Evolutionary conservation across 2,113 vertebrate genomes (phyloP), one percentile per base, ranked within the genome.

Genomic region (Micronycteris hirsuta): DNA sequence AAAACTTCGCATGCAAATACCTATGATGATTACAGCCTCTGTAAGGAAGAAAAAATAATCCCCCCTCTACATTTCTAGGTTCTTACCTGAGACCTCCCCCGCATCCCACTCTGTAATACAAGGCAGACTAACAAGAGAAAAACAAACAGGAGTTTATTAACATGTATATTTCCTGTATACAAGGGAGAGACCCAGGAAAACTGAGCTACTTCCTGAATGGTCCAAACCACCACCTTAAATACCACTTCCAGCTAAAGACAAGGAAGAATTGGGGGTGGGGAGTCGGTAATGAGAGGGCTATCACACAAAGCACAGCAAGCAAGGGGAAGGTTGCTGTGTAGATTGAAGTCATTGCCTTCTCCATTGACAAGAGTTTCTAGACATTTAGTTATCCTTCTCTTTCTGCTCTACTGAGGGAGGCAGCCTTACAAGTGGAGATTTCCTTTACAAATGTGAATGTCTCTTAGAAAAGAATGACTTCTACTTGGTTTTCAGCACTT

Each of bases 1-100:
- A 96, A 93, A 91, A 52, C 20, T 70, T 82, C 43, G 26, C 71
- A 68, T 87, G 65, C 49, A 95, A 96, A 93, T 76, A 58, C 58
- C 74, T 70, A 24, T 70, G 45, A 96, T 52, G 76, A 78, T 58
- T 91, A 93, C 33, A 68, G n/a, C 26, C 61, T 24, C 20, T 71
- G 31, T 49, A 73, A 28, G 52, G 36, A 36, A 73, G 65, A 67
- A 81, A 82, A 88, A 93, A 14, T 81, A n/a, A 73, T 65, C 71
- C 88, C 61, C 67, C 52, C 67, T 82, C 56, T 73, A 43, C 47
- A 38, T 31, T 81, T 73, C 56, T 63, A 70, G 43, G 54, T 82
- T 88, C 76, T 71, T 52, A 54, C 65, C 43, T 81, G 65, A 81
- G 52, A 71, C 5, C 7, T 22, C 33, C 45, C n/a, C n/a, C n/a